phyloP scores from a whole-genome alignment of 92 coral and sea anemone genomes.

The Porites rus region DNA sequence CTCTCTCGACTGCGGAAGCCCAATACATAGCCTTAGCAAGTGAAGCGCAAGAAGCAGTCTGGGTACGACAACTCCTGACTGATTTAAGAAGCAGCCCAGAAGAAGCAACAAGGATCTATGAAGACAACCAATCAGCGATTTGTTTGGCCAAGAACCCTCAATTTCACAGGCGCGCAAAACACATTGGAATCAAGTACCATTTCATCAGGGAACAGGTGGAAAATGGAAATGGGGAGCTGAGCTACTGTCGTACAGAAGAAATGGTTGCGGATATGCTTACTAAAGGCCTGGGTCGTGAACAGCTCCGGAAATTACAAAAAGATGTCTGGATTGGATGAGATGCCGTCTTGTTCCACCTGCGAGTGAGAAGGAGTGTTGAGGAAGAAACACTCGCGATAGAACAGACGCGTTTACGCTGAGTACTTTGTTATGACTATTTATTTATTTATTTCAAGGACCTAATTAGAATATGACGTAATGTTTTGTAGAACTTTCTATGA shows the following conservation, averaged over 20 bases:
- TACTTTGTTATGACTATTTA: too few species aligned
- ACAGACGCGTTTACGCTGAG: too few species aligned
- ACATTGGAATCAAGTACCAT: conserved; percentile 63
- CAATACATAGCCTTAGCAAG: conserved; percentile 62
- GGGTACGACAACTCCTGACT: conserved; percentile 54
- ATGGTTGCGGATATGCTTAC: conserved; percentile 65
- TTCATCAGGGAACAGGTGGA: conserved; percentile 60
- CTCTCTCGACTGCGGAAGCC: conserved; percentile 72
- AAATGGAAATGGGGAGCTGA: conserved; percentile 30
- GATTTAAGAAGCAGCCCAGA: conserved; percentile 39
- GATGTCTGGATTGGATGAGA: not conserved
- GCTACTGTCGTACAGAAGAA: conserved; percentile 40
- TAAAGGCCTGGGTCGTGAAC: conserved; percentile 42
- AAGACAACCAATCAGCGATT: conserved; percentile 68
- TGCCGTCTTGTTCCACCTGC: not conserved
- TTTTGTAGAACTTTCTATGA: too few species aligned
- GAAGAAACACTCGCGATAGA: too few species aligned
- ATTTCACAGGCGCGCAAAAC: conserved; percentile 54
- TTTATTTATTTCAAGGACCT: too few species aligned
- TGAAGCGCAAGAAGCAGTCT: conserved; percentile 65
- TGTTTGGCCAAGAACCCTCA: conserved; percentile 17
- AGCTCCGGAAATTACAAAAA: conserved; percentile 15
- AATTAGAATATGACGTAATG: not conserved
- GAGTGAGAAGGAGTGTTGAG: not conserved
- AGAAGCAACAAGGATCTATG: conserved; percentile 3